Evolutionary conservation across 2,797 vertebrate genomes (phyloP).

Genomic region (Falco peregrinus): DNA sequence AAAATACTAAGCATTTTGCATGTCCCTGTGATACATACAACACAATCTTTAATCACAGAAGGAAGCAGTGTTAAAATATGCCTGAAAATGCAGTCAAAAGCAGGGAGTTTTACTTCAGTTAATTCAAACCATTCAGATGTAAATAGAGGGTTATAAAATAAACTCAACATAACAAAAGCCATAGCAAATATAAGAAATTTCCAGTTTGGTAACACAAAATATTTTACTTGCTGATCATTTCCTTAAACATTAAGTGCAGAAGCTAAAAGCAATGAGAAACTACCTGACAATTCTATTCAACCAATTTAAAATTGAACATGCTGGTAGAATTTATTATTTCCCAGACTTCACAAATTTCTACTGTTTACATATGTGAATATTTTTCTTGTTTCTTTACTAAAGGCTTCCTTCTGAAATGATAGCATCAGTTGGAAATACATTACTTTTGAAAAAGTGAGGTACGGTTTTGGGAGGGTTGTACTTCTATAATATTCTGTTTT

Average conservation of each 20-base stretch:
- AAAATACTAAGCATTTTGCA: not conserved
- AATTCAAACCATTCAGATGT: not conserved
- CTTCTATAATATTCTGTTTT: not conserved
- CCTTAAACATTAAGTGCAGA: not conserved
- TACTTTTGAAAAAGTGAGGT: not conserved
- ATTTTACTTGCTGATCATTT: not conserved
- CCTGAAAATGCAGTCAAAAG: not conserved
- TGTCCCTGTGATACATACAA: not conserved
- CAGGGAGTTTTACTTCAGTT: not conserved
- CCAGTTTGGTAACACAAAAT: not conserved
- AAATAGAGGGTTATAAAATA: not conserved
- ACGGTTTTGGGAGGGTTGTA: not conserved
- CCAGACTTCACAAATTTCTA: not conserved
- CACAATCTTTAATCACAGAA: not conserved
- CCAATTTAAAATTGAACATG: not conserved
- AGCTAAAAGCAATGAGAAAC: not conserved
- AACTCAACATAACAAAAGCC: not conserved
- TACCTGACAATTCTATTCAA: not conserved
- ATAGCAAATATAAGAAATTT: not conserved
- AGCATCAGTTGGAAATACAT: not conserved
- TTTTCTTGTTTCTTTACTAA: not conserved
- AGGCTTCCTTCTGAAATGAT: not conserved
- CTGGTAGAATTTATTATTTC: not conserved
- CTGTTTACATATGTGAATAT: not conserved
- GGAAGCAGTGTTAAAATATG: not conserved